phyloP scores from a whole-genome alignment of 2,797 vertebrate genomes.

The Ctenosaura bakeri region DNA sequence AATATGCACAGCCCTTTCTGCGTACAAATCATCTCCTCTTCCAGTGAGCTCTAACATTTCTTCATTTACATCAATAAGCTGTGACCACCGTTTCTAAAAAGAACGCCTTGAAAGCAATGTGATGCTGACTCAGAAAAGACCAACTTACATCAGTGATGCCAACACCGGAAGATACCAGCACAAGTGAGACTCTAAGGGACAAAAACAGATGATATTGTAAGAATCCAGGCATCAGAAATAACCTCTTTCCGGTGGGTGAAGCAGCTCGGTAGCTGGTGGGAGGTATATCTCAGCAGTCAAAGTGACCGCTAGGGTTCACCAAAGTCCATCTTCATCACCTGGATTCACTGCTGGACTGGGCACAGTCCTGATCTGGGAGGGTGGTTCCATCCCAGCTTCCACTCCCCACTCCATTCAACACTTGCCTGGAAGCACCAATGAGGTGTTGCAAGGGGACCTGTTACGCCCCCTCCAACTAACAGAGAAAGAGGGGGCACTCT shows the following conservation, averaged over 20 bases:
- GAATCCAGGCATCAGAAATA: rapidly evolving
- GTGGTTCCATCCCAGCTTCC: not conserved
- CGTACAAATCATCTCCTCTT: not conserved
- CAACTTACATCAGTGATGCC: constrained; percentile 67
- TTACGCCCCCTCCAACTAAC: too few species aligned
- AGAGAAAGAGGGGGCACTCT: too few species aligned
- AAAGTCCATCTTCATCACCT: not conserved
- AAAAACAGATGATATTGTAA: constrained; percentile 1
- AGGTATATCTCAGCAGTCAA: not conserved
- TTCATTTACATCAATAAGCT: not conserved
- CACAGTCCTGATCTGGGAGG: not conserved
- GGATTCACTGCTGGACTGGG: not conserved
- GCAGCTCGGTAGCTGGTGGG: rapidly evolving
- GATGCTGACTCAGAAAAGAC: not conserved
- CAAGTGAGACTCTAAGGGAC: constrained; percentile 44
- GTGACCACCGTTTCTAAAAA: not conserved
- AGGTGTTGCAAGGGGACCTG: too few species aligned
- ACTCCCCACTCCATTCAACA: not conserved
- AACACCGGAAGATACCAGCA: constrained; percentile 58
- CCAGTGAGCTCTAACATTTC: not conserved
- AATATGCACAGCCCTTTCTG: not conserved
- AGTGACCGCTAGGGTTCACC: not conserved
- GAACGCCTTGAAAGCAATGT: not conserved
- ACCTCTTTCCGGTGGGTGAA: not conserved
- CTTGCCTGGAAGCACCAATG: not conserved